Percentiles rank a stretch among this genome's conserved stretches.
Conservation (phyloP, 2,888 invertebrate species). For the Leptinotarsa haldemani region DNA sequence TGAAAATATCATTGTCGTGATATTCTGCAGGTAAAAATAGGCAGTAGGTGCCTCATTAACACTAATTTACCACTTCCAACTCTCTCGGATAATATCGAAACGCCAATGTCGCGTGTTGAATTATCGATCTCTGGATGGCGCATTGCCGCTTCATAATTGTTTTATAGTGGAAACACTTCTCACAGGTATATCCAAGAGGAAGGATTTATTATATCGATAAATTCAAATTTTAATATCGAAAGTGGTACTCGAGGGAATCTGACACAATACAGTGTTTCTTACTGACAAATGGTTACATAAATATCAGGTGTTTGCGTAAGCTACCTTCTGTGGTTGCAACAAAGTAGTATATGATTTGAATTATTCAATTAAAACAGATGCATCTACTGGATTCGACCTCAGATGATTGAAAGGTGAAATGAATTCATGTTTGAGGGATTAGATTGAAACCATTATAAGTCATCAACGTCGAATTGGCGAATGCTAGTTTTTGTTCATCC, state of each 20-base stretch:
- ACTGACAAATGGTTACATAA: neutral
- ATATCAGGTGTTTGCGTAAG: neutral
- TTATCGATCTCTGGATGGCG: constrained; percentile 55
- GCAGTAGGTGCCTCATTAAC: constrained; percentile 17
- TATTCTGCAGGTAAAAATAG: constrained; percentile 10
- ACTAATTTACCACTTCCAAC: constrained; percentile 21
- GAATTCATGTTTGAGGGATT: no score
- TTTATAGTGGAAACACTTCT: constrained; percentile 47
- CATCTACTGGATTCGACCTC: no score
- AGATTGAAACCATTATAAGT: no score
- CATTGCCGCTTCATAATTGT: constrained; percentile 58
- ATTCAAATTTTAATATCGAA: neutral
- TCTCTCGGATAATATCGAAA: constrained; percentile 23
- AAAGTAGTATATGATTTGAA: no score
- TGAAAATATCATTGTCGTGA: neutral
- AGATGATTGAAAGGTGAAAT: no score
- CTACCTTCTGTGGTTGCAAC: neutral
- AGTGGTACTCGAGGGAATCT: neutral
- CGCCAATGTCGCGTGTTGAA: constrained; percentile 51
- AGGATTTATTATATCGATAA: constrained; percentile 6
- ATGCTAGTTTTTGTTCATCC: no score
- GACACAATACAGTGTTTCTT: neutral
- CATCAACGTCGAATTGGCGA: no score
- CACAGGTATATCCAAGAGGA: neutral
- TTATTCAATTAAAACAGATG: no score